Evolutionary conservation across 2,888 invertebrate species (phyloP), one percentile per base, ranked within the genome.

Genomic region (Lasioglossum morio): DNA sequence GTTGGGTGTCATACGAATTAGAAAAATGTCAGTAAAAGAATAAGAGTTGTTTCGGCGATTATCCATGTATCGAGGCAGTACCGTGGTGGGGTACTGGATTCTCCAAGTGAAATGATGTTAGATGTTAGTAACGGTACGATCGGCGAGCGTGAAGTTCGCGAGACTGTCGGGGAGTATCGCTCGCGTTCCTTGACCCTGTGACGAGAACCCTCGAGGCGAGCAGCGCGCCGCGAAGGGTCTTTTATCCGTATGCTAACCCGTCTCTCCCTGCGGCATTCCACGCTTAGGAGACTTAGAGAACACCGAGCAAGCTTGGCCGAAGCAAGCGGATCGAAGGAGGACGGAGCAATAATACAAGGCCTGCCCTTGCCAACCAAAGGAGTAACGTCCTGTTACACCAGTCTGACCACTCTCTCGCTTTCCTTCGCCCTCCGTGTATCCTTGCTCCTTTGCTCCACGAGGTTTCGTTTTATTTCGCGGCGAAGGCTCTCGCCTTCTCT

Each of bases 381-480:
- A 91, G 91, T 92, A 93, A 93, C 91, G 94, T 92, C 92, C 93
- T 92, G 93, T 91, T 93, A 92, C 92, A 93, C 93, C 94, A 93
- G 94, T 93, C 93, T 89, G 91, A 93, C 92, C 91, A 91, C 90
- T 92, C 81, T 69, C 23, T 37, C 57, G 16, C 77, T 82, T 86
- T 86, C 82, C 88, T 84, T 88, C 81, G 79, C 86, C 82, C 85
- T 85, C 84, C 74, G 69, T 72, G 57, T 77, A 74, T 72, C 74
- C 81, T 82, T 79, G 74, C 80, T 74, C 72, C 82, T 73, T 81
- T 79, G 79, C 73, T 82, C 77, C 77, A 46, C 70, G 43, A 72
- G 43, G 74, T 73, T 70, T 79, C 78, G 80, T 81, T 86, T 81
- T 73, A 80, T 85, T 82, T 87, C 84, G 40, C 81, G 57, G 30